Conservation (phyloP, 2,797 vertebrate species). For the Ibycter americanus region DNA sequence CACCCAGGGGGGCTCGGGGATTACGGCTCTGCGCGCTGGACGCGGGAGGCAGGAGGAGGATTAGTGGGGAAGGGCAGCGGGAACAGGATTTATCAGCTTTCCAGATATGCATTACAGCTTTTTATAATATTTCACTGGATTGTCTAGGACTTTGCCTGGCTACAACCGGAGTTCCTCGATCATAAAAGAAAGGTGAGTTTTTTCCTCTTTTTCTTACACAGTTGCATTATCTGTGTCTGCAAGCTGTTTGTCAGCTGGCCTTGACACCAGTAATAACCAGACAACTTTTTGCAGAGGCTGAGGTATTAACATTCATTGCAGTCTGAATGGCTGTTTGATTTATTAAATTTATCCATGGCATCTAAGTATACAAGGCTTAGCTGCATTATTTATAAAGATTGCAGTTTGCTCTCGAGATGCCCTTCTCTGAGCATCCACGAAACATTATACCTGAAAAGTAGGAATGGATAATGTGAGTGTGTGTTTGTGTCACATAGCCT, state of each 20-base stretch:
- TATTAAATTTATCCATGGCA: background rate
- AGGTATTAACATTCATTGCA: background rate
- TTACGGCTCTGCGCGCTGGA: background rate
- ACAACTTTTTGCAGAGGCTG: conserved; percentile 51
- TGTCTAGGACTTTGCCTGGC: background rate
- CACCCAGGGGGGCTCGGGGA: background rate
- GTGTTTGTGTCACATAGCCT: background rate
- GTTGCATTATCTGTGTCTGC: background rate
- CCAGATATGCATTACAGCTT: background rate
- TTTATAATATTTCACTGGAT: background rate
- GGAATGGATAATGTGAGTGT: background rate
- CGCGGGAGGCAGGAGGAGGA: background rate
- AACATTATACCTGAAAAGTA: background rate
- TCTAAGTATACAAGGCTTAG: background rate
- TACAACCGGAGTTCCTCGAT: background rate
- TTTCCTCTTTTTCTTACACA: background rate
- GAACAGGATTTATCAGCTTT: conserved; percentile 5
- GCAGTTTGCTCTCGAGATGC: background rate
- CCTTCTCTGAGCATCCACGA: background rate
- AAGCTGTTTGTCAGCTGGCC: background rate
- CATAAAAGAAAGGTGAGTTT: conserved; percentile 12
- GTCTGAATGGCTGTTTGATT: background rate
- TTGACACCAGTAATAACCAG: background rate
- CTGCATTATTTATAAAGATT: background rate
- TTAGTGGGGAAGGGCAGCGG: background rate